Base-by-base conservation (phyloP, 2,888 invertebrate genomes). In the Nephrotoma appendiculata region DNA sequence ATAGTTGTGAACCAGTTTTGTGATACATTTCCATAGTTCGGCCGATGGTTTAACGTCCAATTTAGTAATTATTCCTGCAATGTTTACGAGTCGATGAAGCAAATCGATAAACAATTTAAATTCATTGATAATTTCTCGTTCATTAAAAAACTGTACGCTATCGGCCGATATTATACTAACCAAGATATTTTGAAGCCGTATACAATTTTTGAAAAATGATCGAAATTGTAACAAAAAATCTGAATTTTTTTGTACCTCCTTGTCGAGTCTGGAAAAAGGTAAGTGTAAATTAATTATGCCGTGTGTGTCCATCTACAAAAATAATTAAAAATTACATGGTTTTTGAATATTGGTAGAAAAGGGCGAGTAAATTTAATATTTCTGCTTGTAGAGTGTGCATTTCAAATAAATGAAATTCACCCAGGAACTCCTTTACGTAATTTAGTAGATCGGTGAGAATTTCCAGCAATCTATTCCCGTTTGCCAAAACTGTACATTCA, bases 21-120 rank as follows among this genome's bases (percentile, higher is more conserved):
- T 86, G 41, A 88, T 52, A 83, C 87, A 88, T 87, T 88, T 88
- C 87, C 87, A 88, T 7, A 87, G 71, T 71, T 88, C 87, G 11
- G 87, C 87, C 9, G 87, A 86, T 41, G 87, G 52, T 88, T 87
- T 87, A 31, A 88, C 87, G 86, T 88, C 87, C 1, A 88, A 19
- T 45, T 83, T 42, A 19, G 86, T 15, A 11, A 87, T 84, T 42
- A 48, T 86, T 86, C 86, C 87, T 0, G 85, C 87, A 15, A 88
- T 86, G 15, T 84, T 43, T 7, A 84, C 43, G 2, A 71, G 71
- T 9, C 71, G 71, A 2, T 71, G 71, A 1, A 71, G 31, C 31
- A 71, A 5, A 3, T 71, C 71, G 31, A 71, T 31, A 71, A 71
- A 71, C 31, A 71, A 71, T 4, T 71, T 6, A 71, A 71, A 71